These are phyloP conservation scores for Agriopis marginaria DNA, from an alignment of 2,888 invertebrate genomes.

Conservation along the genomic window DNA sequence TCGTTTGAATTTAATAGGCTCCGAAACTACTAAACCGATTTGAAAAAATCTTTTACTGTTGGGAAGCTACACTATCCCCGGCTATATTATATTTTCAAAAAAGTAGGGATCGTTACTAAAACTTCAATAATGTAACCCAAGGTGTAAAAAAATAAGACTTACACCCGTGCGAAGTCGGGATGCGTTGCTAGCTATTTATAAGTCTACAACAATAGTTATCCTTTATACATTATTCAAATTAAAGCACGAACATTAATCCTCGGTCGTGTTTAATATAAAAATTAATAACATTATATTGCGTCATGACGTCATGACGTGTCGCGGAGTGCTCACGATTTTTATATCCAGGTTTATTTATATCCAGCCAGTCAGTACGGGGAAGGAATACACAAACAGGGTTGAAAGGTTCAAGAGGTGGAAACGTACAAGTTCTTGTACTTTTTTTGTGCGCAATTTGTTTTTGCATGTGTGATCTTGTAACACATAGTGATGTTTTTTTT, in stretches of 20 bases:
- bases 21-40: too few relatives aligned
- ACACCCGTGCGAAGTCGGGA: too few relatives aligned
- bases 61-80: too few relatives aligned
- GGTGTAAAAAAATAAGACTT: too few relatives aligned
- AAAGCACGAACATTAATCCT: conserved; percentile 12
- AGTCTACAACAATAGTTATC: not conserved
- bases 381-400: conserved; percentile 30
- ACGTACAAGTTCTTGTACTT: conserved; percentile 9
- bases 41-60: too few relatives aligned
- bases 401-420: conserved; percentile 28
- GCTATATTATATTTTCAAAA: too few relatives aligned
- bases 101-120: too few relatives aligned
- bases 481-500: too few relatives aligned
- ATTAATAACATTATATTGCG: conserved; percentile 21
- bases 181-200: too few relatives aligned
- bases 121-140: too few relatives aligned
- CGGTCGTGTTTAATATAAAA: conserved; percentile 22
- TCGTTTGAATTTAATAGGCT: too few relatives aligned
- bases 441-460: not conserved
- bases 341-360: conserved; percentile 31
- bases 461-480: not conserved
- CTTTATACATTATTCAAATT: conserved; percentile 11
- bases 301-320: conserved; percentile 9
- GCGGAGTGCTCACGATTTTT: conserved; percentile 29
- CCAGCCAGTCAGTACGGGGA: conserved; percentile 11